A percentile compares a stretch with the other conserved stretches of the same genome.
Conservation (phyloP, 2,888 invertebrate genomes). For the Sycophila texana region DNA sequence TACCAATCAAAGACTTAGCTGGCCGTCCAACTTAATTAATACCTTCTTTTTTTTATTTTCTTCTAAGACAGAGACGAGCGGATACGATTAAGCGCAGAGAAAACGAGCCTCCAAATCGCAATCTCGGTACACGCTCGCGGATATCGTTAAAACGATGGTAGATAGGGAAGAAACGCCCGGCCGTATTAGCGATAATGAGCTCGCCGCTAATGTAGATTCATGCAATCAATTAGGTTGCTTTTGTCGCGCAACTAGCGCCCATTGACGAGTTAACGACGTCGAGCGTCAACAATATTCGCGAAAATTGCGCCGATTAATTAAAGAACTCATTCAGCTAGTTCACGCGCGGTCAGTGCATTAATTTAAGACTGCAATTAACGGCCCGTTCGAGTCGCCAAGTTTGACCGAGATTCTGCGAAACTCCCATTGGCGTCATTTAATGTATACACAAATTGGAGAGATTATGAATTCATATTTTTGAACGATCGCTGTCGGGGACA, state of each 20-base stretch:
- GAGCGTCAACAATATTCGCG: constrained; percentile 9
- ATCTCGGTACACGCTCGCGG: neutral
- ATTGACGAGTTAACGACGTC: constrained; percentile 42
- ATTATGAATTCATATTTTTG: constrained; percentile 11
- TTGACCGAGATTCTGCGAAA: constrained; percentile 16
- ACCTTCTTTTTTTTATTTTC: too few species aligned
- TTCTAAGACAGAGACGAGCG: neutral
- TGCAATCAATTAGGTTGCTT: constrained; percentile 50
- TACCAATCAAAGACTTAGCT: neutral
- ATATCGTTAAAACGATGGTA: neutral
- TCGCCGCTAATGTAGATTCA: constrained; percentile 48
- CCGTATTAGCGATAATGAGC: constrained; percentile 42
- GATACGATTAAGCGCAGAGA: neutral
- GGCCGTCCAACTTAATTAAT: neutral
- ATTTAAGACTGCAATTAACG: constrained; percentile 29
- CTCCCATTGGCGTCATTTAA: too few species aligned
- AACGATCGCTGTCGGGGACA: neutral
- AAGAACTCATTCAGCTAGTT: constrained; percentile 20
- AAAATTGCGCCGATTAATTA: constrained; percentile 7
- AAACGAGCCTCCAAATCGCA: neutral
- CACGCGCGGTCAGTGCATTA: neutral
- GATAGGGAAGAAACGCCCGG: neutral
- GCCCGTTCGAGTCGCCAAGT: neutral
- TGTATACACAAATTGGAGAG: neutral
- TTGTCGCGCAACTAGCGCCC: constrained; percentile 39